Evolutionary conservation across 2,113 vertebrate genomes (phyloP), one percentile per base, ranked within the genome.

Genomic region (Rhabdomys dilectus): DNA sequence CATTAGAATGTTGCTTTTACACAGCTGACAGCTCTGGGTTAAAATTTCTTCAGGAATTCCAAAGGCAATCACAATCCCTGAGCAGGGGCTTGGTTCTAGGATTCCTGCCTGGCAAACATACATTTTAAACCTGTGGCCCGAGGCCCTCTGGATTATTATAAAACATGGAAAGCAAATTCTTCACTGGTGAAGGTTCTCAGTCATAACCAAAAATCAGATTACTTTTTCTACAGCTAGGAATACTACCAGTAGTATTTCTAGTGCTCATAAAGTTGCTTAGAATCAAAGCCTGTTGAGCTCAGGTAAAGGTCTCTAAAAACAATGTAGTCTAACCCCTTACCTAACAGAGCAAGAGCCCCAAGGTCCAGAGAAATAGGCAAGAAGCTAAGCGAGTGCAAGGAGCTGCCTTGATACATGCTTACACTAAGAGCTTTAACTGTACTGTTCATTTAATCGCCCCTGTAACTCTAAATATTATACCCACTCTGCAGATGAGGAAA

Each of bases 21-120:
- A 82, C 11, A 87, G 16, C 31, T 45, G 29, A 91, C 93, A 93
- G 64, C 60, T 42, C 39, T 75, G 45, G 73, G 42, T 77, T 94
- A 91, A 94, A 92, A 53, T 89, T 75, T 68, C 56, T 87, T 76
- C 11, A 56, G 76, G 73, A 91, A 77, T 26, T 75, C 88, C 66
- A 88, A 93, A 93, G 90, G 81, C 78, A 91, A 82, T 84, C 91
- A 85, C 29, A 80, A 91, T 21, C 34, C 34, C 77, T 60, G 81
- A 58, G 87, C 58, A 7, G 66, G 36, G 53, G 75, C 78, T 80
- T 39, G 70, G 34, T 51, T 68, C 93, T n/a, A 45, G 53, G 7
- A 34, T 17, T 96, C 81, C 82, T 94, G 77, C 62, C 45, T 6
- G 86, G 21, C 24, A 56, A 34, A 6, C n/a, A 13, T 7, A 3